Base-by-base conservation (phyloP, 2,113 vertebrate species). In the Camarhynchus parvulus region DNA sequence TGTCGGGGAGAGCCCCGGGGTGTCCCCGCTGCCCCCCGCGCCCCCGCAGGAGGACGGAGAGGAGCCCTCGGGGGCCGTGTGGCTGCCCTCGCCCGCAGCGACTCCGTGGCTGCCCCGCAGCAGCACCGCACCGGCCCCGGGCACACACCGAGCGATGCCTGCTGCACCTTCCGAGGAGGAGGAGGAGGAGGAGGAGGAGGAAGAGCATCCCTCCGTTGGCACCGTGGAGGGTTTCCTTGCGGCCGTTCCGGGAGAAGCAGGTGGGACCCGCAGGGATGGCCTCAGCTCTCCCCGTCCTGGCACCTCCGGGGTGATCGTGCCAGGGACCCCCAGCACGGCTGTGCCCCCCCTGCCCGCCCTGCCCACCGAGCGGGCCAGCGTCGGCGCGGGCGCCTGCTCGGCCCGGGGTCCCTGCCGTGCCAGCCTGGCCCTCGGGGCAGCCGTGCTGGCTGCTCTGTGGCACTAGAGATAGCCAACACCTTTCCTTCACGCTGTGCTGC, bases 281-380 rank as follows among this genome's bases (percentile, higher is more conserved):
- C 55, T 92, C 89, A 42, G 89, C 52, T 82, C 95, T 64, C 64
- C 90, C 63, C 52, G 1, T 8, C 11, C 76, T 12, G 69, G 47
- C 61, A 44, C 30, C 58, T 74, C 87, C 0, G 83, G 62, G 95
- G 97, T 46, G 89, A 79, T 88, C 83, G 88, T 84, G 47, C 27
- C 4, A 3, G 95, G 92, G 64, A 89, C 83, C 22, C 58, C 95
- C 88, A 85, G 79, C 58, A 70, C 94, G 8, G 68, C 68, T 11
- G 24, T 78, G 89, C n/a, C n/a, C n/a, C 70, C 97, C 83, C 92
- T 75, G 68, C 97, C 98, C 69, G 97, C 97, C 83, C 92, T 75
- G 68, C 97, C 98, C 69, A 97, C 97, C 4, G 97, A 97, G 37
- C 96, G 94, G 11, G 98, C 97, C 67, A 96, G 98, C 80, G 76